A percentile compares a stretch with the other conserved stretches of the same genome.
These are phyloP conservation scores for Gambusia affinis DNA, from an alignment of 2,113 vertebrate genomes.

Conservation along the genomic window DNA sequence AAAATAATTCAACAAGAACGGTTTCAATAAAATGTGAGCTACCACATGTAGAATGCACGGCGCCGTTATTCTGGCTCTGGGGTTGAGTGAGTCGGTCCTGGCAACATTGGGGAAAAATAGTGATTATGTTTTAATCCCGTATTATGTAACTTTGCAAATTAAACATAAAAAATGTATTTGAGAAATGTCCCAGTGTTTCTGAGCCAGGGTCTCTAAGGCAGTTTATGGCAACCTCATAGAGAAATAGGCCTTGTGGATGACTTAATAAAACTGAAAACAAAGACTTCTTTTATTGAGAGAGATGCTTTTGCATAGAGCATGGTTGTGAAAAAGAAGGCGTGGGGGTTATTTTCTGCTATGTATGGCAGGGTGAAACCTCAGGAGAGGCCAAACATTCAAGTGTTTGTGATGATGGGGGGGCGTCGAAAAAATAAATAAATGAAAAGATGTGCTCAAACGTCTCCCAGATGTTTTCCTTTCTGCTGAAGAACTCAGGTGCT, in stretches of 20 bases:
- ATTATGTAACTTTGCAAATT: conserved; percentile 31
- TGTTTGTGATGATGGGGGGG: neutral
- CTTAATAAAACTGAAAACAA: conserved; percentile 59
- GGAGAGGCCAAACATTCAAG: conserved; percentile 21
- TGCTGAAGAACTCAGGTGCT: neutral
- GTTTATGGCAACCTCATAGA: conserved; percentile 32
- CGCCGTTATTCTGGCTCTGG: conserved; percentile 7
- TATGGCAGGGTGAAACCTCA: conserved; percentile 28
- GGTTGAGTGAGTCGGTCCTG: neutral
- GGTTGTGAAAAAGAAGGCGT: conserved; percentile 37
- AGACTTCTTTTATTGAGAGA: conserved; percentile 42
- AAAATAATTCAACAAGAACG: neutral
- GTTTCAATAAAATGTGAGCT: neutral
- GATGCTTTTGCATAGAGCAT: conserved; percentile 39
- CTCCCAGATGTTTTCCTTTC: neutral
- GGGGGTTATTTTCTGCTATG: conserved; percentile 48
- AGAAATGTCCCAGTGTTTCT: conserved; percentile 32
- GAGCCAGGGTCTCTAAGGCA: conserved; percentile 23
- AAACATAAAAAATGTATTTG: conserved; percentile 6
- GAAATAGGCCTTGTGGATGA: conserved; percentile 29
- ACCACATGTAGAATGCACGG: neutral
- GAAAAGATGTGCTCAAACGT: conserved; percentile 1
- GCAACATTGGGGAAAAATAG: neutral
- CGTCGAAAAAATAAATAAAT: neutral
- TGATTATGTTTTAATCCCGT: conserved; percentile 18